Evolutionary conservation across 1,140 invertebrate genomes (phyloP), one percentile per base, ranked within the genome.

Genomic region (Drosophila parvula): DNA sequence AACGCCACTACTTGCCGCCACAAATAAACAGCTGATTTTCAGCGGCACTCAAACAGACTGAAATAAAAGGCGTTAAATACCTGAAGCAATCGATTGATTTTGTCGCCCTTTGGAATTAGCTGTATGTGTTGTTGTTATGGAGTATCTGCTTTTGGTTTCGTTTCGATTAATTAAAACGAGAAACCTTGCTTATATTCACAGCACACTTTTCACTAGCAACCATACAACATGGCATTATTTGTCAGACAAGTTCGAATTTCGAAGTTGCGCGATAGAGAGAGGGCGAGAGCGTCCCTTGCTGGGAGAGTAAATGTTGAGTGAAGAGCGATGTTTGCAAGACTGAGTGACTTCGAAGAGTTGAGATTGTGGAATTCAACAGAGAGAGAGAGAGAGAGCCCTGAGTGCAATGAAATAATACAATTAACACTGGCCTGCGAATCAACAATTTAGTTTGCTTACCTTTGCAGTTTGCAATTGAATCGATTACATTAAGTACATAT

Each of bases 161-260:
- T 48, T 27, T 28, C 3, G 22, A 14, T 40, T 32, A 16, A 18
- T 43, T 10, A 58, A 38, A 58, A 18, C 50, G 48, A 34, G 1
- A 43, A 32, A 32, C 45, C 18, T 44, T 48, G 22, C 2, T 11
- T 43, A 55, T 41, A 56, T 53, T 74, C 67, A 91, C 85, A 91
- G 89, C 81, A 62, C 89, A 91, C 89, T 91, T 91, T 91, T 71
- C 81, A 67, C 9, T 32, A 85, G 74, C 89, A 60, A 69, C 73
- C 81, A 47, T 76, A 73, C 59, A 47, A 22, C 36, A 18, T 45
- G 18, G 18, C 22, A 71, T 57, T 48, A 53, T 22, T 69, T 60
- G 8, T 36, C 61, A 71, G 48, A 45, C 28, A 43, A 63, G 41
- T 78, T 78, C 79, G 68, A 84, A 81, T 44, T 75, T 81, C 81